phyloP scores from a whole-genome alignment of 2,113 vertebrate species.

The Isurus oxyrinchus region DNA sequence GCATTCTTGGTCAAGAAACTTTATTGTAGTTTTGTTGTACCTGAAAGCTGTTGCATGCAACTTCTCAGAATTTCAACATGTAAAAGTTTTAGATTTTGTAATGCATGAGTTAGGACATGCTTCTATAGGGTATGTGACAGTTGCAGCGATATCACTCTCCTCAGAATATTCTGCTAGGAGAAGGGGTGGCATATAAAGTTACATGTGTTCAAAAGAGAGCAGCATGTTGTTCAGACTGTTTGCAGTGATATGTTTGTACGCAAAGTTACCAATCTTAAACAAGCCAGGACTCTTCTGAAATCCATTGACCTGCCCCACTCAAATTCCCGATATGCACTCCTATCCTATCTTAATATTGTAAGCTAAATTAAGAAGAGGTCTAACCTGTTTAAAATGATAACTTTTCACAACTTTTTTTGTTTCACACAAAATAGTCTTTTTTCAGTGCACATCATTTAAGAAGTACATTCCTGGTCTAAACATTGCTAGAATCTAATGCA shows the following conservation, averaged over 20 bases:
- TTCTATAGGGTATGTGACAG: background rate
- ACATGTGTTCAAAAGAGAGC: background rate
- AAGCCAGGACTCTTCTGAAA: background rate
- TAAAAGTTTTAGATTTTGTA: background rate
- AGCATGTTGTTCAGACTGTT: background rate
- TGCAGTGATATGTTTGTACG: background rate
- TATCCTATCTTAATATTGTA: background rate
- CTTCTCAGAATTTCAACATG: constrained; percentile 5
- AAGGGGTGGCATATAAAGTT: background rate
- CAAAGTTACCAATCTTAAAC: background rate
- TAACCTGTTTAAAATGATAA: background rate
- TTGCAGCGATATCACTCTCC: background rate
- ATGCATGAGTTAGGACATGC: background rate
- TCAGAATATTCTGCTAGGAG: background rate
- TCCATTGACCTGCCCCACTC: background rate
- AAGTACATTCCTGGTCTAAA: background rate
- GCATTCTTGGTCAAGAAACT: background rate
- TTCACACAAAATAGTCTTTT: background rate
- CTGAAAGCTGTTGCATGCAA: background rate
- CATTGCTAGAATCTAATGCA: background rate
- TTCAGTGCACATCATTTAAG: background rate
- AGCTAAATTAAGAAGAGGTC: background rate
- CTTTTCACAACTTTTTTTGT: background rate
- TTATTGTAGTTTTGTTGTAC: background rate
- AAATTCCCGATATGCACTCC: background rate